Evolutionary conservation across 2,888 invertebrate genomes (phyloP).

Genomic region (Aphodius granarius): DNA sequence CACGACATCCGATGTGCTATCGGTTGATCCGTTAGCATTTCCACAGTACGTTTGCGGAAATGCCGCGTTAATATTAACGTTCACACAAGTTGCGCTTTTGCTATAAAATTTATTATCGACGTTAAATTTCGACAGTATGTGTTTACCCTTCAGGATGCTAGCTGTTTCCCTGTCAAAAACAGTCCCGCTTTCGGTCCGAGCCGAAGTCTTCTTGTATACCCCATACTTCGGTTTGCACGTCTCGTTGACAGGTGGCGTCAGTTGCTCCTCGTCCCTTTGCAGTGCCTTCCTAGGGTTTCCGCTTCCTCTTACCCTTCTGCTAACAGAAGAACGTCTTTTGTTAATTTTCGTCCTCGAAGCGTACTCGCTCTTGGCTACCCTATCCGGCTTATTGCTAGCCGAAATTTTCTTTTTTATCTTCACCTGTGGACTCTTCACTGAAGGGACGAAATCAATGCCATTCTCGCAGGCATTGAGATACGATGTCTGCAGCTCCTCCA

Average conservation of each 20-base stretch:
- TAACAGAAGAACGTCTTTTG: conserved; percentile 43
- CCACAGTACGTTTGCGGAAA: neutral
- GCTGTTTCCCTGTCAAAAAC: conserved; percentile 62
- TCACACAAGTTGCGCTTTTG: conserved; percentile 4
- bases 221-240: neutral
- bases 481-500: conserved; percentile 65
- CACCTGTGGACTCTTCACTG: conserved; percentile 31
- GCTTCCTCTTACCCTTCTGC: conserved; percentile 42
- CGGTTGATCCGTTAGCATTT: neutral
- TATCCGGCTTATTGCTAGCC: conserved; percentile 36
- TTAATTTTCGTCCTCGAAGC: conserved; percentile 40
- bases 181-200: neutral
- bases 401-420: conserved; percentile 29
- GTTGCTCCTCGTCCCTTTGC: neutral
- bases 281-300: conserved; percentile 24
- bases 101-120: conserved; percentile 22
- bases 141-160: conserved; percentile 54
- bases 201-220: neutral
- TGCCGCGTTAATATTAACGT: neutral
- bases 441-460: conserved; percentile 38
- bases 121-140: conserved; percentile 25
- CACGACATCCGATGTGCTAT: neutral
- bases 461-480: conserved; percentile 45
- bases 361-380: conserved; percentile 43
- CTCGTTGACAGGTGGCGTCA: neutral